Conservation (phyloP, 2,113 vertebrate genomes). For the Catharus bicknelli region DNA sequence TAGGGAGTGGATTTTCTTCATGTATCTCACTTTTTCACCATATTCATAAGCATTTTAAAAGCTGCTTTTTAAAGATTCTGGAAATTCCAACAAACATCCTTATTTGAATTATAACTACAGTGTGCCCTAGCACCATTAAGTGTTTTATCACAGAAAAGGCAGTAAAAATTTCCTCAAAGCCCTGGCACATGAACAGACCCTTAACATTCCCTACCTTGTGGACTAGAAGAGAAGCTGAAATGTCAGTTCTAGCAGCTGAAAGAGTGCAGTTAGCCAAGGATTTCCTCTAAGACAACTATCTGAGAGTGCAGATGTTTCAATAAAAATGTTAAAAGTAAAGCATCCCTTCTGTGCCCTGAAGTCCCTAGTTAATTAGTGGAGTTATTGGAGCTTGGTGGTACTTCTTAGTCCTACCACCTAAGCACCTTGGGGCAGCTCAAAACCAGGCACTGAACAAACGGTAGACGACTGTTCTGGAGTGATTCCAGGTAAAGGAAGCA, state of each 20-base stretch:
- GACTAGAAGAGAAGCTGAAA: conserved; percentile 29
- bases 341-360: conserved; percentile 23
- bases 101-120: neutral
- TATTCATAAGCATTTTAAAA: neutral
- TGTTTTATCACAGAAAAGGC: neutral
- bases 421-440: neutral
- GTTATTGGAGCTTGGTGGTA: conserved; percentile 29
- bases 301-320: conserved; percentile 62
- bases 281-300: conserved; percentile 32
- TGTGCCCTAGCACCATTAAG: neutral
- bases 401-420: neutral
- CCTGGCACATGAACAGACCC: neutral
- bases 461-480: neutral
- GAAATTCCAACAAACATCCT: neutral
- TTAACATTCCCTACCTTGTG: conserved; percentile 9
- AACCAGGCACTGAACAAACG: conserved; percentile 16
- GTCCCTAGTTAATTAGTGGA: conserved; percentile 62
- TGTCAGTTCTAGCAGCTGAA: conserved; percentile 54
- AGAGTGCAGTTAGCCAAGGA: neutral
- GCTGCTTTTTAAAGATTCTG: neutral
- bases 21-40: neutral
- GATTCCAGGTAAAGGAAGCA: conserved; percentile 9
- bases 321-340: conserved; percentile 56
- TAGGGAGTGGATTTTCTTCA: neutral
- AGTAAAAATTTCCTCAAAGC: conserved; percentile 25